Evolutionary conservation across 2,888 invertebrate genomes (phyloP).

Genomic region (Leucania comma): DNA sequence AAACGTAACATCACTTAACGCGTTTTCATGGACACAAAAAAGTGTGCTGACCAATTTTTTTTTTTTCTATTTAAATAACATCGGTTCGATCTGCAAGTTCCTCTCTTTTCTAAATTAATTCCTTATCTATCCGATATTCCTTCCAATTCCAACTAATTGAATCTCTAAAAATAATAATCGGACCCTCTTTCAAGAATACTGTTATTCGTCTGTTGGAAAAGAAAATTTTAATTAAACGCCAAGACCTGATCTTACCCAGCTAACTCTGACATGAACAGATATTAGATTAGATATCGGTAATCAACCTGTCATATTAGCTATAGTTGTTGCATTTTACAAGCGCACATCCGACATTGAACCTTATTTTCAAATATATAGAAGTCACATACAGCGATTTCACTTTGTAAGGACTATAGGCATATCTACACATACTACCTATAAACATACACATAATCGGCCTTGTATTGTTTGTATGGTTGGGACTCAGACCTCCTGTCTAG

Average conservation of each 20-base stretch:
- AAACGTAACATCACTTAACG: not conserved
- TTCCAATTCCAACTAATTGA: constrained; percentile 23
- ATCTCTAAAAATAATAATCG: constrained; percentile 24
- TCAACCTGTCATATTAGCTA: constrained; percentile 18
- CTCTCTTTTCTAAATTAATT: constrained; percentile 6
- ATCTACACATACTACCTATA: no score
- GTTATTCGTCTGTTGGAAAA: constrained; percentile 22
- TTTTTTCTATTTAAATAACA: not conserved
- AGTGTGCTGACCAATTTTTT: not conserved
- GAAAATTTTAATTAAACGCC: constrained; percentile 41
- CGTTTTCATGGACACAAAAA: not conserved
- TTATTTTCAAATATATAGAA: not conserved
- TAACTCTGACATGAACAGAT: constrained; percentile 43
- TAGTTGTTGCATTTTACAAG: not conserved
- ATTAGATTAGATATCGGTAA: constrained; percentile 49
- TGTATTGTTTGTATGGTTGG: no score
- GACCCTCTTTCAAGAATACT: constrained; percentile 10
- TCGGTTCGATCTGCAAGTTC: not conserved
- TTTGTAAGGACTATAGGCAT: not conserved
- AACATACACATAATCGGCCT: no score
- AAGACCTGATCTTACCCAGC: constrained; percentile 28
- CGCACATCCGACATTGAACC: not conserved
- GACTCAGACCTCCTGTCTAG: no score
- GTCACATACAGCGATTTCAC: not conserved
- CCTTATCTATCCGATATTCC: constrained; percentile 14